Conservation (phyloP, 1,140 invertebrate genomes). For the Bradynema listronoti region DNA sequence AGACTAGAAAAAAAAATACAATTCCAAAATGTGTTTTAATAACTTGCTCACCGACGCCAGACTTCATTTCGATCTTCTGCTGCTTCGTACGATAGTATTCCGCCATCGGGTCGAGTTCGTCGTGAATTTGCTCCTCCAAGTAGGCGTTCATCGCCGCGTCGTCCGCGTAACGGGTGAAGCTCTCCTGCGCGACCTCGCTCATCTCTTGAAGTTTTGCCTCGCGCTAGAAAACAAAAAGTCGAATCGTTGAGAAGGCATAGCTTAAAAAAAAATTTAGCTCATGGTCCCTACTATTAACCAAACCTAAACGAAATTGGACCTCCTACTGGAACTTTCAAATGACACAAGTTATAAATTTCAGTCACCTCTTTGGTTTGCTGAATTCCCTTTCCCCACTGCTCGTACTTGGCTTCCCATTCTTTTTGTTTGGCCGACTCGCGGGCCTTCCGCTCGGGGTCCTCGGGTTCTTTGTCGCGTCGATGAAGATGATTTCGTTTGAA, state of each 20-base stretch:
- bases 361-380: slow-evolving; percentile 36
- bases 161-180: slow-evolving; percentile 44
- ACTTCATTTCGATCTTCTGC: slow-evolving; percentile 38
- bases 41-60: slow-evolving; percentile 32
- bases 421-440: slow-evolving; percentile 42
- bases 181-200: slow-evolving; percentile 39
- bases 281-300: background rate
- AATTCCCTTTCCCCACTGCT: slow-evolving; percentile 36
- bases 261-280: slow-evolving; percentile 12
- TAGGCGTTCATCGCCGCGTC: slow-evolving; percentile 49
- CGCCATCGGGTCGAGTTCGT: slow-evolving; percentile 48
- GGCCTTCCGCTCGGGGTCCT: slow-evolving; percentile 34
- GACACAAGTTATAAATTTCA: slow-evolving; percentile 4
- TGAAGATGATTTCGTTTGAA: slow-evolving; percentile 13
- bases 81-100: slow-evolving; percentile 27
- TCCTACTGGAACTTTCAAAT: background rate
- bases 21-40: background rate
- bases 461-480: slow-evolving; percentile 15
- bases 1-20: slow-evolving; percentile 40
- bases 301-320: slow-evolving; percentile 6
- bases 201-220: slow-evolving; percentile 44
- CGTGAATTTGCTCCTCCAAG: slow-evolving; percentile 35
- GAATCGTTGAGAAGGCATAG: slow-evolving; percentile 17
- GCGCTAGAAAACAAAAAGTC: slow-evolving; percentile 24
- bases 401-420: slow-evolving; percentile 43